Percentiles rank a stretch among this genome's conserved stretches.
These are phyloP conservation scores for Papio anubis DNA, from an alignment of 2,113 vertebrate genomes.

Conservation along the genomic window DNA sequence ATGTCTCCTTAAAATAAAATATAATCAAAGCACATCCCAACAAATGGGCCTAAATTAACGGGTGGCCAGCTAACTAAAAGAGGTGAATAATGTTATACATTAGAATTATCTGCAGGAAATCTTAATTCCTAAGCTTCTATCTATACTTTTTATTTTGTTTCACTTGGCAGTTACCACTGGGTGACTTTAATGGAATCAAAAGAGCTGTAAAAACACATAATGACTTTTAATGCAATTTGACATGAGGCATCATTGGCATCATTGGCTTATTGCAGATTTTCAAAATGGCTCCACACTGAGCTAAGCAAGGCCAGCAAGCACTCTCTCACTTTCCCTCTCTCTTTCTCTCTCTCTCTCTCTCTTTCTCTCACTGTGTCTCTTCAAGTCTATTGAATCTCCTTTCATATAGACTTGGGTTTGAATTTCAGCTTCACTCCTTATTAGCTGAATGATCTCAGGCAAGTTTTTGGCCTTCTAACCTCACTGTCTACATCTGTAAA, in stretches of 20 bases:
- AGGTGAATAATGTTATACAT: constrained; percentile 63
- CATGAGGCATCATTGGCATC: not conserved
- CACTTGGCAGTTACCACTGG: constrained; percentile 57
- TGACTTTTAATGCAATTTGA: not conserved
- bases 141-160: constrained; percentile 60
- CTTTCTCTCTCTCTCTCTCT: no score
- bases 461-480: not conserved
- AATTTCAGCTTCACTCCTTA: not conserved
- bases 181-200: constrained; percentile 16
- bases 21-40: not conserved
- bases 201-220: not conserved
- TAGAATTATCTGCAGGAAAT: constrained; percentile 45
- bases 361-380: no score
- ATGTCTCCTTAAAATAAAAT: constrained; percentile 46
- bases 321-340: no score
- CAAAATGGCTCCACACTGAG: not conserved
- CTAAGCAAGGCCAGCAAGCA: not conserved
- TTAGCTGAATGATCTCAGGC: not conserved
- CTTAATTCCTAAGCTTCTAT: constrained; percentile 73
- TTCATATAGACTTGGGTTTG: not conserved
- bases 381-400: not conserved
- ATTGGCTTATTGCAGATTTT: not conserved
- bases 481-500: not conserved
- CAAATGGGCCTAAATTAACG: constrained; percentile 59
- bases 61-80: constrained; percentile 63